Percentiles rank a stretch among this genome's conserved stretches.
Evolutionary conservation across 2,113 vertebrate species (phyloP).

Genomic region (Riparia riparia): DNA sequence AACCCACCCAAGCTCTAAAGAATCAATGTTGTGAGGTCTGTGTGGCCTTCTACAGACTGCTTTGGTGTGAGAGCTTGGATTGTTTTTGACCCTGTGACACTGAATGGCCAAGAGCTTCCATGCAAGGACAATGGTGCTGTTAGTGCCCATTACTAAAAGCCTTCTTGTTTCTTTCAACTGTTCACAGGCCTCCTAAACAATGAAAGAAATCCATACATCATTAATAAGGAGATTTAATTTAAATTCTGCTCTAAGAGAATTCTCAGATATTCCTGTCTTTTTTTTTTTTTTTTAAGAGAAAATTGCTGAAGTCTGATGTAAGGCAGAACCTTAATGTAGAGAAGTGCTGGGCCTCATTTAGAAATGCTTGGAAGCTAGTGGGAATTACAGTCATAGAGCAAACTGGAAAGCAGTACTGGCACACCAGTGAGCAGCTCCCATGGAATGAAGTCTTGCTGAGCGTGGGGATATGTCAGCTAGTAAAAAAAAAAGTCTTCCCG

Average conservation of each 20-base stretch:
- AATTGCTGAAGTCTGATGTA: conserved; percentile 37
- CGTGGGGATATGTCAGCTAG: background rate
- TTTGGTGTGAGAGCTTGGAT: conserved; percentile 63
- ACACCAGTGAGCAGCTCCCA: background rate
- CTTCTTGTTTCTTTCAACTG: conserved; percentile 69
- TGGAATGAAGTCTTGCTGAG: background rate
- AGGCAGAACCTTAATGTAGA: background rate
- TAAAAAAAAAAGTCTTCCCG: background rate
- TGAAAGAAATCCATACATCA: conserved; percentile 69
- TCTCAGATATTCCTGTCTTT: background rate
- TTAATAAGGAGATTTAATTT: conserved; percentile 68
- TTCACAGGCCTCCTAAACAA: conserved; percentile 52
- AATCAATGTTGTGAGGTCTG: conserved; percentile 24
- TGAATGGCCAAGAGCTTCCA: conserved; percentile 65
- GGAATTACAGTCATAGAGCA: background rate
- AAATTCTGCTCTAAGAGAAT: conserved; percentile 49
- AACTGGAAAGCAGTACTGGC: background rate
- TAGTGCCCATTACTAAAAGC: conserved; percentile 65
- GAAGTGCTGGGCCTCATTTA: conserved; percentile 12
- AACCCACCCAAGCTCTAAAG: conserved; percentile 52
- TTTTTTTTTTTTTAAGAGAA: background rate
- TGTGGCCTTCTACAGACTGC: conserved; percentile 51
- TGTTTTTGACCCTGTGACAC: conserved; percentile 68
- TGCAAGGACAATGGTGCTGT: conserved; percentile 66
- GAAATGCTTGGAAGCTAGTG: background rate